These are phyloP conservation scores for Sarcophilus harrisii DNA, from an alignment of 2,797 vertebrate species.

Conservation along the genomic window DNA sequence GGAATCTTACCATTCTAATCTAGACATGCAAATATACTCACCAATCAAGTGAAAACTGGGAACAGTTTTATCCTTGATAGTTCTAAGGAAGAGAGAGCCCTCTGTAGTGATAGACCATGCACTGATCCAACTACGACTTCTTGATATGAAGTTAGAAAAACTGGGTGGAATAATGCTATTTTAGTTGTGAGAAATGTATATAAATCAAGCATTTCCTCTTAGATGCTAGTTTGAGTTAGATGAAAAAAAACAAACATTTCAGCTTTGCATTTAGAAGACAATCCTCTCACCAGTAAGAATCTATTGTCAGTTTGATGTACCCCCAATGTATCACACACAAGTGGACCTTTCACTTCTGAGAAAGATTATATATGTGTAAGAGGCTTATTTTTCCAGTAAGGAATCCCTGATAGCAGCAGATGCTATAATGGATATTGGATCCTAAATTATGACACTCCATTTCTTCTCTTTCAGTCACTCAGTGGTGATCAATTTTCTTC, in stretches of 20 bases:
- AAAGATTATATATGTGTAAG: slow-evolving; percentile 38
- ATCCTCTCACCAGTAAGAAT: slow-evolving; percentile 42
- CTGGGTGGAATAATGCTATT: neutral
- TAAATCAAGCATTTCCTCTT: slow-evolving; percentile 42
- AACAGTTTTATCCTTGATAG: neutral
- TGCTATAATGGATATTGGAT: slow-evolving; percentile 28
- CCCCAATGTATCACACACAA: slow-evolving; percentile 59
- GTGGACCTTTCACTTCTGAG: slow-evolving; percentile 49
- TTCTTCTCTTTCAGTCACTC: slow-evolving; percentile 37
- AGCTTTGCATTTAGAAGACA: slow-evolving; percentile 22
- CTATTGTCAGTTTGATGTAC: slow-evolving; percentile 24
- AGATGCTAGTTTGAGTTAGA: slow-evolving; percentile 55
- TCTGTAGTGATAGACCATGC: neutral
- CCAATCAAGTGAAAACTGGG: neutral
- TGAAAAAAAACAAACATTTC: slow-evolving; percentile 38
- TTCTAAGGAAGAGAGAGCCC: neutral
- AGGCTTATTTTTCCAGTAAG: slow-evolving; percentile 57
- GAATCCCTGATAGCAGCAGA: slow-evolving; percentile 48
- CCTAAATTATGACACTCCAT: slow-evolving; percentile 37
- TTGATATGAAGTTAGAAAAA: slow-evolving; percentile 15
- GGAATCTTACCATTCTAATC: neutral
- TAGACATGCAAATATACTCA: neutral
- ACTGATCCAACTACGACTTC: slow-evolving; percentile 1
- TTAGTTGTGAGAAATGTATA: slow-evolving; percentile 30
- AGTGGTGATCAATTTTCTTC: neutral